Evolutionary conservation across 2,113 vertebrate species (phyloP).

Genomic region (Dicerorhinus sumatrensis): DNA sequence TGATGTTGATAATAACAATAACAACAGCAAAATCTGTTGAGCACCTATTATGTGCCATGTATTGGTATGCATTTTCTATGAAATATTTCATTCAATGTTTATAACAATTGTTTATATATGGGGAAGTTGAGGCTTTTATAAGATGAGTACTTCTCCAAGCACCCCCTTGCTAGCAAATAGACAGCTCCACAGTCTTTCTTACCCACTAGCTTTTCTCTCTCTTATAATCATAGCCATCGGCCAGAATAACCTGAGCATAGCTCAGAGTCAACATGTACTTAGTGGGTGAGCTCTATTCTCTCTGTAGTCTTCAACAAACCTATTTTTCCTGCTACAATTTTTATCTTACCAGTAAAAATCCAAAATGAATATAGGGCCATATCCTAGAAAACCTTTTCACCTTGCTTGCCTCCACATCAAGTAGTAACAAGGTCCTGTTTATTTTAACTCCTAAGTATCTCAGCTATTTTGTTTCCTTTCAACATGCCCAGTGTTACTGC

Average conservation of each 20-base stretch:
- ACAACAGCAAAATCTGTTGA: background rate
- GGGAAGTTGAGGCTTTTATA: background rate
- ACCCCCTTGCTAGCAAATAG: background rate
- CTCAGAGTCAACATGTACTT: background rate
- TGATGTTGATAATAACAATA: background rate
- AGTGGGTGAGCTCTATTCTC: background rate
- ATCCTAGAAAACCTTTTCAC: background rate
- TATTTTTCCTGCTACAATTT: background rate
- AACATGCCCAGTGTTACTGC: background rate
- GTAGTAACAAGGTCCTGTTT: background rate
- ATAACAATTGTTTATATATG: background rate
- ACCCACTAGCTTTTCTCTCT: background rate
- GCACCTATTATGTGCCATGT: background rate
- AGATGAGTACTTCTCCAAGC: background rate
- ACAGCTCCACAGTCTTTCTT: background rate
- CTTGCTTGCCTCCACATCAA: background rate
- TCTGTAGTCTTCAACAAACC: background rate
- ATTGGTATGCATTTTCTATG: background rate
- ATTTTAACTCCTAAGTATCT: background rate
- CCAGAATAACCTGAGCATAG: background rate
- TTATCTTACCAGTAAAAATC: background rate
- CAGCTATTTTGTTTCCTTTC: background rate
- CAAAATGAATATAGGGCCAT: background rate
- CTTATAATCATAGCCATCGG: background rate
- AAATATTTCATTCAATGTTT: background rate